These are phyloP conservation scores for Psylliodes chrysocephalus DNA, from an alignment of 2,888 invertebrate species.

Conservation along the genomic window DNA sequence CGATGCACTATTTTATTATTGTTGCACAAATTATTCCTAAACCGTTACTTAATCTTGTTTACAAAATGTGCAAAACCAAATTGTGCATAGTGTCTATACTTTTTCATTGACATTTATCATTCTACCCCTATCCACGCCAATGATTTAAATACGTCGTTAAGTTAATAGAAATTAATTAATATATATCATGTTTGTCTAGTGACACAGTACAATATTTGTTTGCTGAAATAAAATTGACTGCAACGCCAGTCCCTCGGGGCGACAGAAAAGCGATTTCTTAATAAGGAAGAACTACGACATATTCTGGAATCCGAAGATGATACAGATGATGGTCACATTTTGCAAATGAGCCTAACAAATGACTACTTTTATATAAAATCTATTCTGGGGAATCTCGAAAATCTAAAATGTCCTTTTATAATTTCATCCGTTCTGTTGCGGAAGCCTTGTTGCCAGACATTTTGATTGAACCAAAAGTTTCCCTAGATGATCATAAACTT, in stretches of 20 bases:
- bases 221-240: neutral
- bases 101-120: too few species aligned
- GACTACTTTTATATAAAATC: neutral
- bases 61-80: too few species aligned
- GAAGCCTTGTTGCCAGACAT: neutral
- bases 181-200: neutral
- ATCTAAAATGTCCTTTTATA: neutral
- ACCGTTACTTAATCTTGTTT: too few species aligned
- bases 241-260: neutral
- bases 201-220: neutral
- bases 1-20: too few species aligned
- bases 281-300: neutral
- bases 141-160: neutral
- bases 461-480: too few species aligned
- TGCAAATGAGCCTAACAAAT: too few species aligned
- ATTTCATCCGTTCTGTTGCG: neutral
- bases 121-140: too few species aligned
- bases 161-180: neutral
- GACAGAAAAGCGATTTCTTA: neutral
- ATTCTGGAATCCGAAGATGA: neutral
- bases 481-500: too few species aligned
- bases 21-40: too few species aligned
- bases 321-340: neutral
- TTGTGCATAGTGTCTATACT: too few species aligned
- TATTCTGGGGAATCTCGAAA: neutral